Base-by-base conservation (phyloP, 2,888 invertebrate species). In the Sphaerophoria taeniata region DNA sequence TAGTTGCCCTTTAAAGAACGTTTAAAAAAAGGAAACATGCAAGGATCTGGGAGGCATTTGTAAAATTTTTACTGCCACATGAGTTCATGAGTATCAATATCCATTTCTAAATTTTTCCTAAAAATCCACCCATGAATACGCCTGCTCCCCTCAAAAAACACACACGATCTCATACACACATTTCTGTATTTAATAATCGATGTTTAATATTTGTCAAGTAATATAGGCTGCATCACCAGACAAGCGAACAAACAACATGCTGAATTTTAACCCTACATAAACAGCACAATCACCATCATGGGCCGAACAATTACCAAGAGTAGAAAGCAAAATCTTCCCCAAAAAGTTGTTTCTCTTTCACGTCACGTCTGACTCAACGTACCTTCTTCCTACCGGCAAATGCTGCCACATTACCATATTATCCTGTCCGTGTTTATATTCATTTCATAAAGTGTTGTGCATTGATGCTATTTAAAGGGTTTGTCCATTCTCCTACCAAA, bases 401-500 rank as follows among this genome's bases (percentile, higher is more conserved):
- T 65, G 12, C 36, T 70, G 33, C 63, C 74, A 55, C 69, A 65
- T 63, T 70, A 63, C 63, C 63, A 75, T 80, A 56, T 75, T 61
- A 70, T 70, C 70, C 69, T 75, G 56, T n/a, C 74, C 63, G 49
- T 61, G 75, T 81, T 81, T 76, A 71, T 65, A 76, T n/a, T n/a
- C n/a, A n/a, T n/a, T 81, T 81, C 81, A 81, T 81, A 71, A 72
- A 76, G 72, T 81, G n/a, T n/a, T n/a, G n/a, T n/a, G n/a, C n/a
- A n/a, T n/a, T n/a, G n/a, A n/a, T n/a, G n/a, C n/a, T n/a, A n/a
- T n/a, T n/a, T n/a, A n/a, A n/a, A n/a, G n/a, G n/a, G n/a, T n/a
- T n/a, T n/a, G n/a, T n/a, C n/a, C n/a, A n/a, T n/a, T n/a, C n/a
- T n/a, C n/a, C n/a, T n/a, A n/a, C n/a, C n/a, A n/a, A n/a, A n/a